phyloP scores from a whole-genome alignment of 2,888 invertebrate species.

The Xanthia togata region DNA sequence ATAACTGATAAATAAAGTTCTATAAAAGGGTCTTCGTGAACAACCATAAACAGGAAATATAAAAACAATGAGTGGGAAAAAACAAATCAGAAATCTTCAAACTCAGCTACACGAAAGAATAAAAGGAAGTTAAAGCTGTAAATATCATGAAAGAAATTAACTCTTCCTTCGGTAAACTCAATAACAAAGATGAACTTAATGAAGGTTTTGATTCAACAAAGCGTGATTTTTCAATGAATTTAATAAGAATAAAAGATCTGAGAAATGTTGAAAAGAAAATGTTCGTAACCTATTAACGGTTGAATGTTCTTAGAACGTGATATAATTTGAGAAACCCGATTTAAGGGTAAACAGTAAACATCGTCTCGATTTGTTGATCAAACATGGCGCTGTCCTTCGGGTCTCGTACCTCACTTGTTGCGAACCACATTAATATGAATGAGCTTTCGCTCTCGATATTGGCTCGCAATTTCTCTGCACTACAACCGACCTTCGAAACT shows the following conservation, averaged over 20 bases:
- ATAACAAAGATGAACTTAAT: constrained; percentile 32
- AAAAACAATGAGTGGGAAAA: constrained; percentile 40
- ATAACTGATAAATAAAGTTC: constrained; percentile 45
- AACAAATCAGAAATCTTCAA: constrained; percentile 19
- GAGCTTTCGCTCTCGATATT: constrained; percentile 67
- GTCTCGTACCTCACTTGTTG: constrained; percentile 61
- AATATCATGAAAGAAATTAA: constrained; percentile 40
- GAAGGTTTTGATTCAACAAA: constrained; percentile 28
- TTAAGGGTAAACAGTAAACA: constrained; percentile 18
- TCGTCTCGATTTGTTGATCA: constrained; percentile 26
- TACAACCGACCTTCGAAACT: constrained; percentile 70
- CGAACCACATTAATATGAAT: constrained; percentile 73
- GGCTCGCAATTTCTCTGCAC: constrained; percentile 62
- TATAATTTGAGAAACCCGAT: constrained; percentile 29
- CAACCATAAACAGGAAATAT: constrained; percentile 36
- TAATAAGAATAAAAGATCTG: constrained; percentile 4
- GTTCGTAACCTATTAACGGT: background rate
- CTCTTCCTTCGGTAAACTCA: constrained; percentile 5
- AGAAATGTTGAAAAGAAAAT: constrained; percentile 13
- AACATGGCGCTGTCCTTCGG: constrained; percentile 25
- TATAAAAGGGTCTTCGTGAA: constrained; percentile 20
- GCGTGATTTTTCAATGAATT: background rate
- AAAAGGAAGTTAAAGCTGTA: constrained; percentile 18
- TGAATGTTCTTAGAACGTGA: constrained; percentile 11
- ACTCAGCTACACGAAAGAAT: constrained; percentile 10